Evolutionary conservation across 1,140 invertebrate genomes (phyloP).

Genomic region (Drosophila parabipectinata): DNA sequence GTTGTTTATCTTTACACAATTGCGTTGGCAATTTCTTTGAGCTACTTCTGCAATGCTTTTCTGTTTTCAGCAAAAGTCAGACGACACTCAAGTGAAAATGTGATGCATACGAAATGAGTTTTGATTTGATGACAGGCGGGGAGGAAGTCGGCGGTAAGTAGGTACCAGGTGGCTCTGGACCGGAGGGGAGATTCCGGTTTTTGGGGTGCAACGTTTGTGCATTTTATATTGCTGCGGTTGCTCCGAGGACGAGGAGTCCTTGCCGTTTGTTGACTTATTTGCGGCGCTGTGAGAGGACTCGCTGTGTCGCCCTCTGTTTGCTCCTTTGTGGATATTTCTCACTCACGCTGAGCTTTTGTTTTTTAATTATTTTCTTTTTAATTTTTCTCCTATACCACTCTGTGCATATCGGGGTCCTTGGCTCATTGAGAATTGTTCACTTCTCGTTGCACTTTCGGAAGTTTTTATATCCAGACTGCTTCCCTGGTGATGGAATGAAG

Average conservation of each 20-base stretch:
- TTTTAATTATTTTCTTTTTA: slow-evolving; percentile 72
- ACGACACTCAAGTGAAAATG: slow-evolving; percentile 66
- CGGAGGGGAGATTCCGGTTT: slow-evolving; percentile 8
- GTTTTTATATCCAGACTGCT: slow-evolving; percentile 53
- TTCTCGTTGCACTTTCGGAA: slow-evolving; percentile 31
- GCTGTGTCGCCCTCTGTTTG: slow-evolving; percentile 1
- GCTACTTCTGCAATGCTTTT: slow-evolving; percentile 26
- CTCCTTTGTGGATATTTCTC: slow-evolving; percentile 17
- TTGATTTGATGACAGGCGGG: slow-evolving; percentile 64
- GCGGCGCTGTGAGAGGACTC: slow-evolving; percentile 47
- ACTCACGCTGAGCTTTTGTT: slow-evolving; percentile 47
- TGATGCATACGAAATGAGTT: slow-evolving; percentile 82
- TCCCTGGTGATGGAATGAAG: slow-evolving; percentile 69
- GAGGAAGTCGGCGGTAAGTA: background rate
- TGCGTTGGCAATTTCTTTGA: slow-evolving; percentile 80
- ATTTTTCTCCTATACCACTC: slow-evolving; percentile 3
- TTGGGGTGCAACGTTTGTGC: slow-evolving; percentile 62
- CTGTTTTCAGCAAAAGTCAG: slow-evolving; percentile 49
- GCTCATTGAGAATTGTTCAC: slow-evolving; percentile 56
- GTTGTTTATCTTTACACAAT: slow-evolving; percentile 83
- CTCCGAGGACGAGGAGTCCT: background rate
- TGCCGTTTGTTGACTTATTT: slow-evolving; percentile 72
- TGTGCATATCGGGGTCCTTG: slow-evolving; percentile 20
- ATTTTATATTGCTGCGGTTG: slow-evolving; percentile 75
- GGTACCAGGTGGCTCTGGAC: slow-evolving; percentile 19